Conservation (phyloP, 2,113 vertebrate species). For the Struthidea cinerea region DNA sequence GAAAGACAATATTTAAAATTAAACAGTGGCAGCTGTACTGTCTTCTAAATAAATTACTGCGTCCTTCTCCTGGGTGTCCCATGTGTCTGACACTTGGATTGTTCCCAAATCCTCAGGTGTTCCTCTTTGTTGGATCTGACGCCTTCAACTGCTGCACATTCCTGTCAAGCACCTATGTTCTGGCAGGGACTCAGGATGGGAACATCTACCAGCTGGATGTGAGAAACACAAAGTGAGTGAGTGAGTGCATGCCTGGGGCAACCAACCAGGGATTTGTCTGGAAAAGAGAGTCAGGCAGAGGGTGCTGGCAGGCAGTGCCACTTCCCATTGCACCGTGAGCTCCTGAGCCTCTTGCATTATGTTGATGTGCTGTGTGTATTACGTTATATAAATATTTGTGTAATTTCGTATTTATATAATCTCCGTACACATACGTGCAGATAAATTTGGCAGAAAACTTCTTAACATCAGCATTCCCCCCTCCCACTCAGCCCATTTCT, state of each 20-base stretch:
- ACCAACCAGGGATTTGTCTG: background rate
- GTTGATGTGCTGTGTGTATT: background rate
- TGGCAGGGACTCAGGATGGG: conserved; percentile 79
- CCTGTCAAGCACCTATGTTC: conserved; percentile 72
- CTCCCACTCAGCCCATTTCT: background rate
- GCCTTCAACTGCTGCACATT: conserved; percentile 80
- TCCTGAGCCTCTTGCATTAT: background rate
- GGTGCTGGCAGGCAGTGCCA: background rate
- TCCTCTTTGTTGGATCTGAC: conserved; percentile 74
- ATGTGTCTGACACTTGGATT: background rate
- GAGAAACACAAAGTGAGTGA: conserved; percentile 72
- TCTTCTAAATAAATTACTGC: background rate
- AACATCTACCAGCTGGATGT: conserved; percentile 79
- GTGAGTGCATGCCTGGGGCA: conserved; percentile 12
- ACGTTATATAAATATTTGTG: background rate
- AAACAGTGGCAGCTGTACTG: background rate
- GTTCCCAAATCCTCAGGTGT: conserved; percentile 58
- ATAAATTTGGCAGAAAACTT: background rate
- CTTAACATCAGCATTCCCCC: background rate
- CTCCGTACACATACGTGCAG: fast-evolving
- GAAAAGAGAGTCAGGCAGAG: background rate
- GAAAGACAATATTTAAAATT: background rate
- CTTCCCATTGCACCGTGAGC: fast-evolving
- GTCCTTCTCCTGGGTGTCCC: background rate
- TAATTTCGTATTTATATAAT: background rate